Conservation (phyloP, 2,797 vertebrate genomes). For the Spinus pinus region DNA sequence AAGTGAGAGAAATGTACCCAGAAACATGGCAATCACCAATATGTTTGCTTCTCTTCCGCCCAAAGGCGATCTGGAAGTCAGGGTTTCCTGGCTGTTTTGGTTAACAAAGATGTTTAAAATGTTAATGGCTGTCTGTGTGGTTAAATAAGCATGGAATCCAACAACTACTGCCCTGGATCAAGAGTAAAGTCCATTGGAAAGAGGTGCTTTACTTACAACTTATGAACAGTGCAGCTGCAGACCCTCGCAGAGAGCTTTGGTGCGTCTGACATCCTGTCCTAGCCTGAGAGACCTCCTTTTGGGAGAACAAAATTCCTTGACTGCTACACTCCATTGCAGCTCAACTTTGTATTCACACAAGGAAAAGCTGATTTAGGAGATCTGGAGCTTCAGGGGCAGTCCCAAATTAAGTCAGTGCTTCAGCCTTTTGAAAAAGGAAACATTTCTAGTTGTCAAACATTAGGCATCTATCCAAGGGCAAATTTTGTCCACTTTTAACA, state of each 20-base stretch:
- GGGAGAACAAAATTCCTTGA: not conserved
- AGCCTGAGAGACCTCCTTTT: not conserved
- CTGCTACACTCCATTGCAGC: not conserved
- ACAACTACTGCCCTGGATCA: not conserved
- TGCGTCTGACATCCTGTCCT: not conserved
- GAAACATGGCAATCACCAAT: not conserved
- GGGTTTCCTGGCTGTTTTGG: not conserved
- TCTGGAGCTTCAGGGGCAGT: not conserved
- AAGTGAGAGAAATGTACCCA: not conserved
- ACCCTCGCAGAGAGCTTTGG: not conserved
- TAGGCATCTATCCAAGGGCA: not conserved
- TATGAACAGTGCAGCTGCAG: not conserved
- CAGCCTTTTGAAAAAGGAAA: not conserved
- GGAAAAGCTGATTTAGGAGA: not conserved
- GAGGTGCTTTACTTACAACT: not conserved
- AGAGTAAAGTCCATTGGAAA: not conserved
- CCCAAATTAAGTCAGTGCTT: not conserved
- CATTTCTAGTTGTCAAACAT: not conserved
- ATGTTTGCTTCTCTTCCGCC: not conserved
- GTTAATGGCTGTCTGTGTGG: not conserved
- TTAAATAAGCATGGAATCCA: not conserved
- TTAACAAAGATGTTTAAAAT: slow-evolving; percentile 2
- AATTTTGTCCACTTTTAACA: not conserved
- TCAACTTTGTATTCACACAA: not conserved
- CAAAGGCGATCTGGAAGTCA: not conserved